These are phyloP conservation scores for Henicopernis longicauda DNA, from an alignment of 2,113 vertebrate species.

Conservation along the genomic window DNA sequence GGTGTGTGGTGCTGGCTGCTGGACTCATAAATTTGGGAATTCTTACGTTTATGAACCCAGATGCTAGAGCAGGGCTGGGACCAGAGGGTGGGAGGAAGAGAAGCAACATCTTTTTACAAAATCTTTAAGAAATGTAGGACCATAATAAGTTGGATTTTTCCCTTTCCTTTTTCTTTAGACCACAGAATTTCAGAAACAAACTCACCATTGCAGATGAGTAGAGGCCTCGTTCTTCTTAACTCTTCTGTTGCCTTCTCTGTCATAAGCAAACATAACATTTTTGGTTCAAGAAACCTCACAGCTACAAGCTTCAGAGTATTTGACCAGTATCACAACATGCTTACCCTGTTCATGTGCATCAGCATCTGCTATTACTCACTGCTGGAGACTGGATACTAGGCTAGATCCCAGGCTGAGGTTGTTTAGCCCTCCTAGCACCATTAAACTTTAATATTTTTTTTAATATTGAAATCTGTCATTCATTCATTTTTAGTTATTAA, in stretches of 20 bases:
- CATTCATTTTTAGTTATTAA: neutral
- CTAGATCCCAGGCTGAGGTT: neutral
- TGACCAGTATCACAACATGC: neutral
- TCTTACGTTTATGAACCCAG: neutral
- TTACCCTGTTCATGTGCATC: neutral
- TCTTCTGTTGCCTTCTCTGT: neutral
- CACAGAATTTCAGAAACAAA: neutral
- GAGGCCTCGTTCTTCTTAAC: neutral
- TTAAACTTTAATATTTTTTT: neutral
- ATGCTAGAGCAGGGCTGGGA: neutral
- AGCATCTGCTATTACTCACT: neutral
- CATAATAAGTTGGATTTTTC: neutral
- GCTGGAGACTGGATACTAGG: neutral
- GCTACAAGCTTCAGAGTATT: neutral
- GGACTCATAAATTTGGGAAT: neutral
- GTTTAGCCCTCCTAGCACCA: neutral
- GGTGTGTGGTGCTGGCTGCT: neutral
- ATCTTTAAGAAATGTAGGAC: neutral
- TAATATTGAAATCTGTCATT: neutral
- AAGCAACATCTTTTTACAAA: neutral
- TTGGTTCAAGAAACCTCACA: neutral
- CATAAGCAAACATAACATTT: neutral
- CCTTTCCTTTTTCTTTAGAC: neutral
- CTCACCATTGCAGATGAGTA: neutral
- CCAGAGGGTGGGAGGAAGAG: neutral